Base-by-base conservation (phyloP, 2,797 vertebrate genomes). In the Sphaeramia orbicularis region DNA sequence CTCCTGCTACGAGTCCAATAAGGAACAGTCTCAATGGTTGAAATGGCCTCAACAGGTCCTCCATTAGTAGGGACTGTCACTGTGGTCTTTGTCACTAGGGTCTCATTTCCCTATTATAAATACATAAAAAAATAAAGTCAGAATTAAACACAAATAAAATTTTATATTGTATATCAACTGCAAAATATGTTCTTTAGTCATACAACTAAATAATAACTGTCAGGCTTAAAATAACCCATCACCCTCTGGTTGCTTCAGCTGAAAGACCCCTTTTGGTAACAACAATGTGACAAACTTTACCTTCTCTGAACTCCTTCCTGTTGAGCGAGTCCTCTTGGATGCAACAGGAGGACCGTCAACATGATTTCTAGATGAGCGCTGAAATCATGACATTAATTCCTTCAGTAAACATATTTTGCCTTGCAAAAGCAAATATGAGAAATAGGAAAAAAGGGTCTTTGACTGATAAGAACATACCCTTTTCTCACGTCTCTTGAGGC, bases 81-180 rank as follows among this genome's bases (percentile, higher is more conserved):
- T 10, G 95, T 99, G 51, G 97, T 99, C 91, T 95, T 98, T 8
- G 98, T 95, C 60, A 99, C 94, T 38, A 99, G 93, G 50, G 96
- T 96, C 80, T 99, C 97, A 45, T 96, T 98, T 38, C 81, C 95
- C 97, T 99, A 72, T 44, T 6, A 61, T 55, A 18, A 41, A 43
- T 4, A 7, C n/a, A n/a, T n/a, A n/a, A n/a, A n/a, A n/a, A 30
- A 38, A 1, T 19, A 32, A 12, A 42, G 8, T 63, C 13, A 61
- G 7, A 40, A 54, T 36, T 38, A 44, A 11, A 40, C 19, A 41
- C 11, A 65, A 55, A 5, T 15, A 49, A 57, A 53, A 8, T 27
- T 30, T 9, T 32, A 32, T 7, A 32, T 15, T 32, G 8, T 24
- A 2, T 5, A 24, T 32, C 24, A 27, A 6, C 3, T 6, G 6